Base-by-base conservation (phyloP, 2,888 invertebrate species). In the Tenodera sinensis region DNA sequence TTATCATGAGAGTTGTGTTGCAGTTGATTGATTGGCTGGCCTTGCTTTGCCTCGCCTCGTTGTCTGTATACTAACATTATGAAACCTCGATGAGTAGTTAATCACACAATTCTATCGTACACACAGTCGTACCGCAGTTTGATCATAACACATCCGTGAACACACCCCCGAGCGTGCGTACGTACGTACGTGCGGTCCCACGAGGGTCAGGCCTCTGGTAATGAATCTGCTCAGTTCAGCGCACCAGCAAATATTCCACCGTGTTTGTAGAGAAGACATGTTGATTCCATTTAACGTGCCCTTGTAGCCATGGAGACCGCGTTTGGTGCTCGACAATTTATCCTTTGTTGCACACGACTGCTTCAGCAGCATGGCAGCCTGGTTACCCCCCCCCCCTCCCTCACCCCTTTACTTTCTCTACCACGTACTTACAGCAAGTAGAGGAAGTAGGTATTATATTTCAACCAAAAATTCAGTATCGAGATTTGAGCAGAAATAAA, bases 91-190 rank as follows among this genome's bases (percentile, higher is more conserved):
- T 89, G 89, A 89, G 47, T 42, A 83, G 89, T 85, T 89, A 89
- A 89, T 89, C 89, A 89, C 86, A 89, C 86, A 85, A 85, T 88
- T 88, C 84, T 85, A 47, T 82, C 83, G 83, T 88, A 34, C 54
- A 47, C 47, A 85, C 27, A 85, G 42, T 71, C 54, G 54, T 71
- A 71, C 54, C 54, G 25, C 54, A 85, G 85, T 85, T 47, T 85
- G 85, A 85, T 85, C 85, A 85, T 85, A 85, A 86, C 86, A 86
- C 28, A 86, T 54, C 86, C 86, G 28, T 81, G 81, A 85, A 28
- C 85, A 85, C 42, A 85, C 85, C 86, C 81, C 30, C 71, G 25
- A 81, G 86, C 86, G 28, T 54, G 15, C 20, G 54, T 54, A 14
- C 20, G 54, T 54, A 2, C 71, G 28, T 28, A 4, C 81, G 30